phyloP scores from a whole-genome alignment of 2,797 vertebrate genomes.

The Dipus sagitta region DNA sequence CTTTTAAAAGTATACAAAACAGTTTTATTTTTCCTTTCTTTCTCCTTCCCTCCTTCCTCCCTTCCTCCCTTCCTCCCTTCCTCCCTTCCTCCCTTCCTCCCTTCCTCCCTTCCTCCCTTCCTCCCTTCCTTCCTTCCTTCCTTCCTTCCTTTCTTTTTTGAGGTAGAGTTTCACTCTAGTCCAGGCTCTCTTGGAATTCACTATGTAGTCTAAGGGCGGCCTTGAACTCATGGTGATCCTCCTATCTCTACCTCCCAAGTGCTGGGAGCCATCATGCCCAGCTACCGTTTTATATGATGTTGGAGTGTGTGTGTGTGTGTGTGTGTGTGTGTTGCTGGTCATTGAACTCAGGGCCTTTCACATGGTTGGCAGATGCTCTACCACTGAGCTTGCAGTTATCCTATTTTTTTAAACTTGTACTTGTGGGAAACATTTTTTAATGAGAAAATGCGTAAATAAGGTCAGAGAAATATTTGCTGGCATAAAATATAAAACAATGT shows the following conservation, averaged over 20 bases:
- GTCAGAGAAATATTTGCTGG: not conserved
- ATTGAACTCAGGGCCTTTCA: not conserved
- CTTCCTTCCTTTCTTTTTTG: too few relatives aligned
- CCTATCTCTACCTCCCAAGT: too few relatives aligned
- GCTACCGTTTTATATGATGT: not conserved
- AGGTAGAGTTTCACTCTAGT: too few relatives aligned
- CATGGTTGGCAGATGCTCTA: not conserved
- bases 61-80: too few relatives aligned
- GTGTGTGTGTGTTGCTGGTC: not conserved
- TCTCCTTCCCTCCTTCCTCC: too few relatives aligned
- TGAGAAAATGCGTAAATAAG: constrained; percentile 29
- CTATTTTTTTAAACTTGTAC: not conserved
- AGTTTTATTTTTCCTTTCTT: constrained; percentile 21
- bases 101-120: too few relatives aligned
- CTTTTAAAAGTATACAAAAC: not conserved
- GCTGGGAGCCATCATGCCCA: too few relatives aligned
- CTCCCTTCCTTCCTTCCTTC: too few relatives aligned
- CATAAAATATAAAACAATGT: constrained; percentile 4
- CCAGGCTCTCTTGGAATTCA: too few relatives aligned
- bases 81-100: too few relatives aligned
- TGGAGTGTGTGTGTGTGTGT: not conserved
- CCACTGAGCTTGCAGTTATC: not conserved
- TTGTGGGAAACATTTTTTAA: constrained; percentile 42
- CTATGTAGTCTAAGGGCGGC: too few relatives aligned
- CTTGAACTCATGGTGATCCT: too few relatives aligned